Base-by-base conservation (phyloP, 2,797 vertebrate genomes). In the Sitta carolinensis region DNA sequence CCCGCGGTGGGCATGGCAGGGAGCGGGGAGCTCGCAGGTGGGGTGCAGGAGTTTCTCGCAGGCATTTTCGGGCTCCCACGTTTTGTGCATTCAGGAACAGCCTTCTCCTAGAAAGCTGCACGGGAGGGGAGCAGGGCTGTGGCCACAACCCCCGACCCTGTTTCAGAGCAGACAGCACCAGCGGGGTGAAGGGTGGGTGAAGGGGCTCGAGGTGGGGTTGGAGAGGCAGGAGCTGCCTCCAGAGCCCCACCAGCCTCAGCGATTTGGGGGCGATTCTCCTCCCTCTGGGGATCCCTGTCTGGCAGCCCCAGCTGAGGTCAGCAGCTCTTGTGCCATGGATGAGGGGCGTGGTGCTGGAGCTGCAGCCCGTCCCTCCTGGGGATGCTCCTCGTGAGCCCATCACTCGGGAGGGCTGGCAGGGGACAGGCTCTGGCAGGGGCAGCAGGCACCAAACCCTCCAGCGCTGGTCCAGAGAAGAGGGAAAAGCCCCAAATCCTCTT, bases 1-100 rank as follows among this genome's bases (percentile, higher is more conserved):
- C 4, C 55, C 59, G 1, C 1, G 11, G 59, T 0, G 17, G 61
- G 51, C 54, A 26, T 0, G 4, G 51, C 9, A 6, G 47, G 48
- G 40, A 89, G 61, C 66, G 42, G 36, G 82, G 42, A 75, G 45
- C 70, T 91, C 3, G 0, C 36, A 36, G 40, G 40, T 9, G 57
- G 84, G 67, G 38, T 0, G 1, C 1, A 2, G 50, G 54, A 23
- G 55, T 4, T 87, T 9, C 73, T 85, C 0, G 0, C 73, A 25
- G 83, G 55, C 2, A 0, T 14, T 52, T 57, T 11, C 4, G 21
- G 62, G 54, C 25, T 89, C 61, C 55, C 47, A 0, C 3, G 0
- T 21, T 79, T 76, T 82, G 83, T 89, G 83, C 81, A 29, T 51
- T 25, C 12, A 5, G 64, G 47, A 47, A 7, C 58, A 58, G 70